phyloP scores from a whole-genome alignment of 2,797 vertebrate species.

The Sebastes elongatus region DNA sequence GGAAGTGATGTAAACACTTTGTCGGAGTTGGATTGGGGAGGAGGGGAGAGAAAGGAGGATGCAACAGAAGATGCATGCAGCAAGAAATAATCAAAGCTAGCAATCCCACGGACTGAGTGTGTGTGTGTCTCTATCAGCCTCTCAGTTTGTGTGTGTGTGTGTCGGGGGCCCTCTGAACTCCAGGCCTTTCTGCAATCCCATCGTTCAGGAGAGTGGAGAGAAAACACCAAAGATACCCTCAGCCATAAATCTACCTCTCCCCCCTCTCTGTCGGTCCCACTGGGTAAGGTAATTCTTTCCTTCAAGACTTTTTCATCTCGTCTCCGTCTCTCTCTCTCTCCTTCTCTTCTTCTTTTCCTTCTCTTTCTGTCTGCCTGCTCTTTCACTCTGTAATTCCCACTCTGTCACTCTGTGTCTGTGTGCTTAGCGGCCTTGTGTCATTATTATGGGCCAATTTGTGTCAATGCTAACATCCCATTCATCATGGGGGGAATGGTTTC shows the following conservation, averaged over 20 bases:
- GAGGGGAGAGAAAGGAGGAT: not conserved
- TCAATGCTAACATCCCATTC: conserved; percentile 86
- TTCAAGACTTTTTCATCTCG: conserved; percentile 41
- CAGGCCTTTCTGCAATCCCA: conserved; percentile 51
- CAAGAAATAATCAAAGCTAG: conserved; percentile 13
- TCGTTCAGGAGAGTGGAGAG: conserved; percentile 59
- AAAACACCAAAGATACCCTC: conserved; percentile 66
- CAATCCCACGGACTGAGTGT: not conserved
- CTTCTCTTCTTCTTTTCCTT: not conserved
- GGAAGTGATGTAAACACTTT: conserved; percentile 65
- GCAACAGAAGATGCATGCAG: conserved; percentile 1
- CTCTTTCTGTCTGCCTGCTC: conserved; percentile 11
- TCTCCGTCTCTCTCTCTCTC: conserved; percentile 19
- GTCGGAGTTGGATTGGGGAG: not conserved
- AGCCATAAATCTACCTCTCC: conserved; percentile 63
- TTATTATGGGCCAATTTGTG: conserved; percentile 80
- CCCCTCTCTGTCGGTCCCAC: conserved; percentile 34
- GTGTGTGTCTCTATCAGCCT: not conserved
- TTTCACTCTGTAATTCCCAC: conserved; percentile 57
- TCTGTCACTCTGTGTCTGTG: conserved; percentile 63
- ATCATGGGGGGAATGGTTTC: conserved; percentile 81
- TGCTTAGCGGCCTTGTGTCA: conserved; percentile 81
- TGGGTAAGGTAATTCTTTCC: conserved; percentile 66
- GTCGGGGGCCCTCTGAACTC: conserved; percentile 49
- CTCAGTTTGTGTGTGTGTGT: not conserved